phyloP scores from a whole-genome alignment of 2,113 vertebrate genomes.

The Fulmarus glacialis region DNA sequence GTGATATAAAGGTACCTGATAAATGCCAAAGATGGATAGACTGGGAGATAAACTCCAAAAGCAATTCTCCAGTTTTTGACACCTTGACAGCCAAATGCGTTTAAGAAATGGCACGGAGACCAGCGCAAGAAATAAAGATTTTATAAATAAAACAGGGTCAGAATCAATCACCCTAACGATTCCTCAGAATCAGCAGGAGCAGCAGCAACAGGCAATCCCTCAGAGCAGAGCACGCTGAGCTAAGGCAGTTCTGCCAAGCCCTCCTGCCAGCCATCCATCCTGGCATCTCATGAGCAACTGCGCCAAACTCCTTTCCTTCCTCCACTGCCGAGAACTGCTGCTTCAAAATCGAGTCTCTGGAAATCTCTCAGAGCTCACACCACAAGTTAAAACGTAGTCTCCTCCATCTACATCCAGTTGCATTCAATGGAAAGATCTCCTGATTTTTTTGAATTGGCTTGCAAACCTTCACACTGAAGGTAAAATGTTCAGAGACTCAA shows the following conservation, averaged over 20 bases:
- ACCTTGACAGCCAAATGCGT: not conserved
- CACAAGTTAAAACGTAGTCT: not conserved
- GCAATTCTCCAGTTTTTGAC: slow-evolving; percentile 22
- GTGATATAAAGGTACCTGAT: not conserved
- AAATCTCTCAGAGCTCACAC: not conserved
- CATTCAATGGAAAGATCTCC: not conserved
- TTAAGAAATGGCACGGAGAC: not conserved
- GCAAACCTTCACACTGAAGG: not conserved
- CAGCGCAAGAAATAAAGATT: not conserved
- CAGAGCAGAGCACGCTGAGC: accelerated
- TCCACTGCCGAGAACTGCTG: not conserved
- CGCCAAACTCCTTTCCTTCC: not conserved
- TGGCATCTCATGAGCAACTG: accelerated
- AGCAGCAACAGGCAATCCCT: not conserved
- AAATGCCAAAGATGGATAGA: not conserved
- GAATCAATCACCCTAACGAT: not conserved
- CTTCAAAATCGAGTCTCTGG: not conserved
- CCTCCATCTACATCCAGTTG: not conserved
- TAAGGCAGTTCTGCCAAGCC: not conserved
- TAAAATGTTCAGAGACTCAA: not conserved
- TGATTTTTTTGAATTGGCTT: accelerated
- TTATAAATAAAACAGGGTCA: not conserved
- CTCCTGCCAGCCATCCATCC: not conserved
- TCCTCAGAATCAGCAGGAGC: not conserved
- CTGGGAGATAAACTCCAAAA: slow-evolving; percentile 19